Percentiles rank a stretch among this genome's conserved stretches.
Evolutionary conservation across 2,797 vertebrate genomes (phyloP).

Genomic region (Cynodonichthys magdalenae): DNA sequence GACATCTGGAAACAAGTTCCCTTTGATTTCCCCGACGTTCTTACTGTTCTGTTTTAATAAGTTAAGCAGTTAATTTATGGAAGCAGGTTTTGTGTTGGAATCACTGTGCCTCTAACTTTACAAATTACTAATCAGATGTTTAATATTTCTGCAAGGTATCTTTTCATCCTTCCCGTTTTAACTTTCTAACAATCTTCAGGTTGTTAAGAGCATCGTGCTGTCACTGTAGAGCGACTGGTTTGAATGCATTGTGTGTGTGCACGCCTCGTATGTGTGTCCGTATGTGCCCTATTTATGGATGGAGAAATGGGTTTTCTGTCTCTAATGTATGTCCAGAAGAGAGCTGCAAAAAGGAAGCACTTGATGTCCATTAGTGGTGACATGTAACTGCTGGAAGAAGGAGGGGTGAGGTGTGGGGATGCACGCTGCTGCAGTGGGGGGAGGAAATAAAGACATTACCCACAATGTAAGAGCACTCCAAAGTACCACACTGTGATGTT

Average conservation of each 20-base stretch:
- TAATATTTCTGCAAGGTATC: conserved; percentile 63
- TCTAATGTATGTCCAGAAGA: conserved; percentile 75
- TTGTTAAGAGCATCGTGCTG: conserved; percentile 77
- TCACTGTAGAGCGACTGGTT: conserved; percentile 31
- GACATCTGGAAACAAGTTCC: not conserved
- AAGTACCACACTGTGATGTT: conserved; percentile 62
- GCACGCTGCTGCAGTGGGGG: conserved; percentile 45
- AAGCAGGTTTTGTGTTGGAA: not conserved
- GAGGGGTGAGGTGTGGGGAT: conserved; percentile 48
- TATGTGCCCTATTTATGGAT: conserved; percentile 64
- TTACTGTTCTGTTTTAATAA: not conserved
- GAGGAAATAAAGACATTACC: conserved; percentile 66
- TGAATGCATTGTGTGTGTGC: conserved; percentile 5
- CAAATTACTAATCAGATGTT: conserved; percentile 29
- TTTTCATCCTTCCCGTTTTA: conserved; percentile 77
- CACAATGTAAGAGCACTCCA: conserved; percentile 71
- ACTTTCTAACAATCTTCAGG: conserved; percentile 72
- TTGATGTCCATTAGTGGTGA: conserved; percentile 85
- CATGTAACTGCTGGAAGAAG: conserved; percentile 72
- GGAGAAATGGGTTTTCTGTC: conserved; percentile 66
- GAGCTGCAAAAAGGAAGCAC: conserved; percentile 72
- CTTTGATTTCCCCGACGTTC: not conserved
- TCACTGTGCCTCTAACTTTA: conserved; percentile 19
- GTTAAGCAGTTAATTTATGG: not conserved
- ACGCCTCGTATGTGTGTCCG: conserved; percentile 28